A percentile compares a stretch with the other conserved stretches of the same genome.
These are phyloP conservation scores for Portevinia maculata DNA, from an alignment of 2,888 invertebrate genomes.

Conservation along the genomic window DNA sequence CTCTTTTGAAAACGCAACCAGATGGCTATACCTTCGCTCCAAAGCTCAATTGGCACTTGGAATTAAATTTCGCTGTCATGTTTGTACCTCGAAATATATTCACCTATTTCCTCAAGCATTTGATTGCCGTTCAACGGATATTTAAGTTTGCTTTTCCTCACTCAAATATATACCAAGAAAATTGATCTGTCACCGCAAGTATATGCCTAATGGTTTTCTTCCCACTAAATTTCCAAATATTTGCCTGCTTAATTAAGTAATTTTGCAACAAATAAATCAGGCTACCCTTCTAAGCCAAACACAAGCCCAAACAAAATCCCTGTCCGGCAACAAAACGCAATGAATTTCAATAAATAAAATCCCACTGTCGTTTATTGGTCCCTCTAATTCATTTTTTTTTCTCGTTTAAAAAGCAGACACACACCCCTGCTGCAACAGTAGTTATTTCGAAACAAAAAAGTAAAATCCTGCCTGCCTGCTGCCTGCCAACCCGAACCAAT, in stretches of 20 bases:
- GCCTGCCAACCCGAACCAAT: slow-evolving; percentile 12
- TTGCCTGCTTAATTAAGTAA: not conserved
- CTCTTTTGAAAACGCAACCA: no score
- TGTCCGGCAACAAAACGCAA: slow-evolving; percentile 3
- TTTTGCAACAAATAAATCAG: slow-evolving; percentile 5
- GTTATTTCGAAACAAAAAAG: slow-evolving; percentile 23
- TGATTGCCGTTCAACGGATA: no score
- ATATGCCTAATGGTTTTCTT: no score
- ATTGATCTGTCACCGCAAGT: no score
- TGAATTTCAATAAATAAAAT: slow-evolving; percentile 34
- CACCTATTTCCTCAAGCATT: no score
- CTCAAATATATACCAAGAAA: no score
- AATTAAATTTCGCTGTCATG: no score
- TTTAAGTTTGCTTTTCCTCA: no score
- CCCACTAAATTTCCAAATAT: not conserved
- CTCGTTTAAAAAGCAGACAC: slow-evolving; percentile 22
- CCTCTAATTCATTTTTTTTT: slow-evolving; percentile 4
- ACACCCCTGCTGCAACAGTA: not conserved
- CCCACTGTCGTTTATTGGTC: not conserved
- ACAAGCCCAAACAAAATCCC: not conserved
- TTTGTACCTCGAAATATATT: no score
- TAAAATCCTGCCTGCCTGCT: not conserved
- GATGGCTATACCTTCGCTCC: no score
- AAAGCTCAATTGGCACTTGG: no score
- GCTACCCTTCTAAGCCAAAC: not conserved